Percentiles rank a stretch among this genome's conserved stretches.
These are phyloP conservation scores for Autographa gamma DNA, from an alignment of 2,888 invertebrate species.

Conservation along the genomic window DNA sequence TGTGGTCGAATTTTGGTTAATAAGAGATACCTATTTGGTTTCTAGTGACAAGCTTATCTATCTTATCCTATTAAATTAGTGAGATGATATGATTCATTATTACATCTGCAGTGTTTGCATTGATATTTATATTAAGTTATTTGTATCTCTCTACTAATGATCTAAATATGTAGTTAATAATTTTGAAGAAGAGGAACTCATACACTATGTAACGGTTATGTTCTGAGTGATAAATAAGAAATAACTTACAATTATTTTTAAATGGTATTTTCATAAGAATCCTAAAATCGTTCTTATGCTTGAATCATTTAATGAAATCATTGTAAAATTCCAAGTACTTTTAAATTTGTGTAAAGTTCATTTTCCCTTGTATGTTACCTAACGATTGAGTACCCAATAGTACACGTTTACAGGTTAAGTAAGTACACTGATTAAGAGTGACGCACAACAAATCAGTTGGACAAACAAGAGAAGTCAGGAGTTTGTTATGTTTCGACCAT, in stretches of 20 bases:
- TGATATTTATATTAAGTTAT: not conserved
- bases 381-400: not conserved
- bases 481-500: slow-evolving; percentile 15
- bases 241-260: too few relatives aligned
- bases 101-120: not conserved
- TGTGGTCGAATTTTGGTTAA: slow-evolving; percentile 6
- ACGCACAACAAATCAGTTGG: slow-evolving; percentile 41
- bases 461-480: slow-evolving; percentile 41
- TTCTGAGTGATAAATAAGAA: too few relatives aligned
- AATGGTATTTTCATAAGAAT: too few relatives aligned
- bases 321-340: not conserved
- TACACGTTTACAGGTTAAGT: slow-evolving; percentile 13
- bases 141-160: too few relatives aligned
- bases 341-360: not conserved
- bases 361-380: not conserved
- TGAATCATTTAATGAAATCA: not conserved
- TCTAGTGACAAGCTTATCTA: not conserved
- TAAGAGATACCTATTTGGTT: not conserved
- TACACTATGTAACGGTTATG: too few relatives aligned
- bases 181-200: too few relatives aligned
- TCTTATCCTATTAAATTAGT: not conserved
- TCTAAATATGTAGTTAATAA: too few relatives aligned
- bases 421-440: slow-evolving; percentile 20
- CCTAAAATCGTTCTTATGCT: too few relatives aligned
- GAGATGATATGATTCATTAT: not conserved